These are phyloP conservation scores for Pomatorhinus ruficollis DNA, from an alignment of 2,113 vertebrate species.

Conservation along the genomic window DNA sequence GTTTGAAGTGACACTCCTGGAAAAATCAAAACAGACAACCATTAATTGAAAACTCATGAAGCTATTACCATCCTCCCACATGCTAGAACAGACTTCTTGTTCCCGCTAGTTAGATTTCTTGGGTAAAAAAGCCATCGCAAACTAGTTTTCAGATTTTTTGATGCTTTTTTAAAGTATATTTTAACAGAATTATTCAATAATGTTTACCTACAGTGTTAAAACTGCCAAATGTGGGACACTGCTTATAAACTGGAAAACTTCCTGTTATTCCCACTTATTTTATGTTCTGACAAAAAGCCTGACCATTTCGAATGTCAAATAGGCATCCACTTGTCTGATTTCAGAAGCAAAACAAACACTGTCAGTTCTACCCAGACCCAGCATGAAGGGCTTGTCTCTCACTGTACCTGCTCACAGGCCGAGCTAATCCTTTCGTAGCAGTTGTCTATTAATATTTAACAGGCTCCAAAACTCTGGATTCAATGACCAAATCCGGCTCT, in stretches of 20 bases:
- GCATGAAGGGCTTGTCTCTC: background rate
- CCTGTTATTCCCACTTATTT: background rate
- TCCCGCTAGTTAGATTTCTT: background rate
- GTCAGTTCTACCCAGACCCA: background rate
- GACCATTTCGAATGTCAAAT: background rate
- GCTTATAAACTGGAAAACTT: background rate
- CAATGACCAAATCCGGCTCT: background rate
- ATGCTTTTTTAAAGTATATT: background rate
- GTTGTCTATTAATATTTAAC: background rate
- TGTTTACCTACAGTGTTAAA: background rate
- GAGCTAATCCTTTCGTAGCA: background rate
- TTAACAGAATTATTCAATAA: background rate
- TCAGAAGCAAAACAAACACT: background rate
- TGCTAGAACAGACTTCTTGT: background rate
- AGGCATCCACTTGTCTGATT: background rate
- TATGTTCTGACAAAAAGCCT: background rate
- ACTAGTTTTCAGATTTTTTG: background rate
- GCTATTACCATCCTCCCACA: background rate
- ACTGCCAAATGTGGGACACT: background rate
- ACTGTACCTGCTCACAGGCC: background rate
- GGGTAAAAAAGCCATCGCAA: background rate
- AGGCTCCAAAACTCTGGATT: background rate
- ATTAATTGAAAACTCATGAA: background rate
- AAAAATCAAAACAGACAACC: background rate
- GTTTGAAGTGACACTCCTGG: background rate